Evolutionary conservation across 2,888 invertebrate species (phyloP), one percentile per base, ranked within the genome.

Genomic region (Falcaria lacertinaria): DNA sequence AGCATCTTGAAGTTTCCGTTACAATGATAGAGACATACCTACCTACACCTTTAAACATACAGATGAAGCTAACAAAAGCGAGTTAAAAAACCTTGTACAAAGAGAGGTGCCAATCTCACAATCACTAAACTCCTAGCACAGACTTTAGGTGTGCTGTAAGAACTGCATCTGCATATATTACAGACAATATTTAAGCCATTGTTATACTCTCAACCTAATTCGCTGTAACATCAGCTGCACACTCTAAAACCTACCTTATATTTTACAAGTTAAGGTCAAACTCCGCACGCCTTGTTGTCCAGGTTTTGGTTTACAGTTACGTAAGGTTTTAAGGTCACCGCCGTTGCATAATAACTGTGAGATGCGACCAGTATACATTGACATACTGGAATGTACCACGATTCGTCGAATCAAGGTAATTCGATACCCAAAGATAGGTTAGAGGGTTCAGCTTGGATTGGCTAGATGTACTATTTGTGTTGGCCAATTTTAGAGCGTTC

Each of bases 311-410:
- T 69, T 56, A 61, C 60, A 61, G 66, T 85, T 86, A 86, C 86
- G 84, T 86, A 84, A 86, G 57, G 61, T 65, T 80, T 71, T 86
- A 86, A 86, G 85, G 86, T 86, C 85, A 79, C 50, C 54, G 50
- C 46, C 42, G 56, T 84, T 86, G 85, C 85, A 83, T 86, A 85
- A 85, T 71, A 52, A 44, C 59, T 67, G 63, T 64, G 52, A 57
- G 64, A 69, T 57, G 52, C 49, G 57, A 37, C 85, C 73, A 79
- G 57, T 55, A 34, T 69, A 62, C 33, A 14, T 47, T 64, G 82
- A 66, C 16, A 78, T 60, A 41, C 65, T 49, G 50, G 56, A 59
- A 55, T 62, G 56, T 48, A 64, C 62, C 55, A 44, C 47, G 43
- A 41, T 52, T 47, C 49, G 7, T 11, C 33, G 53, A 47, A 44